These are phyloP conservation scores for Oryzias sinensis DNA, from an alignment of 2,797 vertebrate genomes.

Conservation along the genomic window DNA sequence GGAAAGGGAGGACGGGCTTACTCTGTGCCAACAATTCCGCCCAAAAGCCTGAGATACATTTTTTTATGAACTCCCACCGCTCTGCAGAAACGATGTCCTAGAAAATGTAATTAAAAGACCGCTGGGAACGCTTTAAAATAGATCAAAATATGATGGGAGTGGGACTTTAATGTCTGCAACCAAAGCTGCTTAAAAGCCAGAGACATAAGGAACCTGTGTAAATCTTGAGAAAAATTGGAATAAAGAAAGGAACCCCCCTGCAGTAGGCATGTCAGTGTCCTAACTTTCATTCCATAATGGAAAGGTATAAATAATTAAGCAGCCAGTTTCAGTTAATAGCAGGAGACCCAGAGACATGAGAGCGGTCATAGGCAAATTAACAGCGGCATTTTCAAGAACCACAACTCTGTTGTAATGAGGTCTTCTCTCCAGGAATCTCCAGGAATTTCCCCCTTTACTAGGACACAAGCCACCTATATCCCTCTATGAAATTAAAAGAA, in stretches of 20 bases:
- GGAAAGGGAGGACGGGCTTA: no score
- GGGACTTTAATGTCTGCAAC: conserved; percentile 1
- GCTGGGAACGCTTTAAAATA: no score
- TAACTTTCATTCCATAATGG: conserved; percentile 63
- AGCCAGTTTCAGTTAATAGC: conserved; percentile 62
- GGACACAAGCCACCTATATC: conserved; percentile 39
- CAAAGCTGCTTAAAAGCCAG: conserved; percentile 41
- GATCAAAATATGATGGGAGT: no score
- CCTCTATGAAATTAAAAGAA: conserved; percentile 54
- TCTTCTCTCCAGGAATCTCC: conserved; percentile 64
- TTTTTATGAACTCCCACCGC: no score
- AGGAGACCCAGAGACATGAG: conserved; percentile 35
- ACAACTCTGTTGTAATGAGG: conserved; percentile 58
- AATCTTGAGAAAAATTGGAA: conserved; percentile 42
- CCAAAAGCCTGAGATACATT: no score
- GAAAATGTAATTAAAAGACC: no score
- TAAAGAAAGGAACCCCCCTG: conserved; percentile 57
- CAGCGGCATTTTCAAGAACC: conserved; percentile 47
- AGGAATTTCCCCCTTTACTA: conserved; percentile 50
- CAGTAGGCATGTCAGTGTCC: conserved; percentile 60
- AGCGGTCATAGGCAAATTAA: conserved; percentile 39
- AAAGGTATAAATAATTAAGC: conserved; percentile 76
- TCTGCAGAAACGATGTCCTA: no score
- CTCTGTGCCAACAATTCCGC: no score
- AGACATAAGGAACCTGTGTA: conserved; percentile 49